Evolutionary conservation across 2,113 vertebrate species (phyloP), one percentile per base, ranked within the genome.

Genomic region (Passerina amoena): DNA sequence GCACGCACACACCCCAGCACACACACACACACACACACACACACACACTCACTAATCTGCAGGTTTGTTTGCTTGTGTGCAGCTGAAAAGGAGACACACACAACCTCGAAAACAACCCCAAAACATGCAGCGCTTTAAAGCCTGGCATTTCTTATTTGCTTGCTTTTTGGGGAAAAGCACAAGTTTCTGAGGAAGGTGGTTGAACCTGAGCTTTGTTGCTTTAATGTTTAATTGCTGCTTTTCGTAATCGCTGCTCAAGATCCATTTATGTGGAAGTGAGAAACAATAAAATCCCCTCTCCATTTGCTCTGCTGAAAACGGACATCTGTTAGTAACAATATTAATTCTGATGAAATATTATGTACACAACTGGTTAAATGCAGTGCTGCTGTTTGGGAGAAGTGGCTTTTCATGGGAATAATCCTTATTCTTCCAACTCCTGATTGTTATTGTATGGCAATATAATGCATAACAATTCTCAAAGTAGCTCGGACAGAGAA

Each of bases 201-300:
- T 87, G 82, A 83, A 81, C 83, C 69, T 69, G 71, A 86, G 86
- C 65, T 94, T 96, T 79, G 40, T 60, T 66, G 80, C 82, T 96
- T 81, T 27, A 92, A 87, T 33, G 69, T 96, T 96, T 82, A 85
- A 94, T 92, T 60, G 86, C 82, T 95, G 95, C 78, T 95, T 97
- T 96, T 94, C 63, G 31, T 94, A 91, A 96, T 96, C 92, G 7
- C 91, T 65, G 71, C 27, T 76, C 96, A 16, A 97, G 96, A 96
- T 96, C 90, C 94, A 90, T 95, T 97, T 97, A 97, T 65, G 87
- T 92, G 92, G 71, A 92, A 97, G 96, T 94, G 77, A 94, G 92
- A 97, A 98, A 97, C 78, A 96, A 97, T 92, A 44, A 95, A 98
- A 97, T 97, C 96, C 84, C 89, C 68, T 97, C 95, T 85, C 92